Conservation (phyloP, 2,113 vertebrate genomes). For the Raja brachyura region DNA sequence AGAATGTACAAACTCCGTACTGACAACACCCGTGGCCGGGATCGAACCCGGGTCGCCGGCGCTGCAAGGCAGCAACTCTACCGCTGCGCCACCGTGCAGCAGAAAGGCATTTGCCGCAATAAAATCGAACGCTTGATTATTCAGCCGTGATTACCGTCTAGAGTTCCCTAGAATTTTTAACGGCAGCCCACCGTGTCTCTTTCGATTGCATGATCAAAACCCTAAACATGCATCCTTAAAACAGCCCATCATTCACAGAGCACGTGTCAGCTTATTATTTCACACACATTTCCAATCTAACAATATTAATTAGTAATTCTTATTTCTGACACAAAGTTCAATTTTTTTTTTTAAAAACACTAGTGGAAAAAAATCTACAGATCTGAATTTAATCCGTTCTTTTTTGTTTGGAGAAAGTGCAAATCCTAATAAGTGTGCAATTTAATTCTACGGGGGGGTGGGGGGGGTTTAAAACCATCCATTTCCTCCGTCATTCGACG, state of each 20-base stretch:
- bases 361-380: not conserved
- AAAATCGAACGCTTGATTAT: not conserved
- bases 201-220: not conserved
- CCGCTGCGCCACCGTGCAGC: too few species aligned
- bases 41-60: too few species aligned
- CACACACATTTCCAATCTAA: not conserved
- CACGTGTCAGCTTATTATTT: not conserved
- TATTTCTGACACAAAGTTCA: not conserved
- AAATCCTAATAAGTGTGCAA: constrained; percentile 24
- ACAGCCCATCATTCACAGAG: not conserved
- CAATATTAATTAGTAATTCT: not conserved
- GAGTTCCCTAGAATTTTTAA: not conserved
- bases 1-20: too few species aligned
- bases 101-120: not conserved
- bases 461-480: not conserved
- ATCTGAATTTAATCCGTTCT: not conserved
- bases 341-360: not conserved
- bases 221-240: not conserved
- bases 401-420: not conserved
- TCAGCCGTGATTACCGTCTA: not conserved
- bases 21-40: too few species aligned
- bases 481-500: not conserved
- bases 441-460: not conserved
- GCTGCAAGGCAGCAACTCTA: too few species aligned
- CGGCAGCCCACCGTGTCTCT: not conserved